phyloP scores from a whole-genome alignment of 2,113 vertebrate genomes.

The Eretmochelys imbricata region DNA sequence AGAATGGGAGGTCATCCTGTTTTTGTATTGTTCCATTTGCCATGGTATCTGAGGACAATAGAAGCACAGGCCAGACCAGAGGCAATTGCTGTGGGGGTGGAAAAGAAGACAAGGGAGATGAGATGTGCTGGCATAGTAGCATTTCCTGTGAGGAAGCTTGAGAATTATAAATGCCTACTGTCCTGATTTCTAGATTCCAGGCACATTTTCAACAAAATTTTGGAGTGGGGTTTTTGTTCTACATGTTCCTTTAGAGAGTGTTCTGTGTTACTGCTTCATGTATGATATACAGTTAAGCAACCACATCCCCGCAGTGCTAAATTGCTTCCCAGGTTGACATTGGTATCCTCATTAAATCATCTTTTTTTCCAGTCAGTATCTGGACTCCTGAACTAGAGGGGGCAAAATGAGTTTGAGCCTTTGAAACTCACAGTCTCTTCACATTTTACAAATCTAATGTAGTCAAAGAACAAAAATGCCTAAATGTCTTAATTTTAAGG shows the following conservation, averaged over 20 bases:
- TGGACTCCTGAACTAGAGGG: neutral
- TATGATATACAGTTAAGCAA: neutral
- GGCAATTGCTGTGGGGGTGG: neutral
- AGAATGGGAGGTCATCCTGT: neutral
- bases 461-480: neutral
- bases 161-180: neutral
- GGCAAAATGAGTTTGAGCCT: neutral
- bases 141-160: neutral
- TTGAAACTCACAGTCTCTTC: neutral
- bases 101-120: neutral
- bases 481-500: too few species aligned
- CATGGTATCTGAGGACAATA: neutral
- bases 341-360: neutral
- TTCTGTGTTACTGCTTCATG: neutral
- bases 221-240: neutral
- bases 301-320: neutral
- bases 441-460: neutral
- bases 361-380: neutral
- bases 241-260: neutral
- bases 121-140: neutral
- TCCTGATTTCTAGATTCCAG: too few species aligned
- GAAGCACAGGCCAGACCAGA: neutral
- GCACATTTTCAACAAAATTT: neutral
- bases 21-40: neutral
- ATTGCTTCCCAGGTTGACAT: neutral